Percentiles rank a stretch among this genome's conserved stretches.
Evolutionary conservation across 2,888 invertebrate genomes (phyloP).

Genomic region (Parthenolecanium corni): DNA sequence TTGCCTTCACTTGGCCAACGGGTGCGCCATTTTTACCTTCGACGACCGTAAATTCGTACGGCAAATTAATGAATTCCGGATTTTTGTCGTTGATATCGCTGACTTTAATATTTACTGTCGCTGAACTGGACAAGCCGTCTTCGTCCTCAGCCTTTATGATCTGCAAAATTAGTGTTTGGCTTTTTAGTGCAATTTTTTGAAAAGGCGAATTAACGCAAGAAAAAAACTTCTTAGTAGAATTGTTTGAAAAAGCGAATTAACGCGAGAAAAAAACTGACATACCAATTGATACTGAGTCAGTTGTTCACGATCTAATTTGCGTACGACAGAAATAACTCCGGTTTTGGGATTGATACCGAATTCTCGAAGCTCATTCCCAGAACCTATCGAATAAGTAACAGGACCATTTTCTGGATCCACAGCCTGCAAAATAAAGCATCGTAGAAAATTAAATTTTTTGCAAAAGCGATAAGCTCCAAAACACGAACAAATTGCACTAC

Average conservation of each 20-base stretch:
- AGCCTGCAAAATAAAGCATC: constrained; percentile 50
- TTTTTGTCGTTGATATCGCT: constrained; percentile 88
- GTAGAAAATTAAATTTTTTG: too few species aligned
- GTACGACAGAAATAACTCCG: constrained; percentile 79
- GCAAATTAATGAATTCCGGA: constrained; percentile 71
- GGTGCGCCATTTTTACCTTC: constrained; percentile 50
- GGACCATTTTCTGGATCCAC: constrained; percentile 78
- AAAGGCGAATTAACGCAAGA: not conserved
- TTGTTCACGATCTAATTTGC: constrained; percentile 75
- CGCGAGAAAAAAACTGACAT: constrained; percentile 31
- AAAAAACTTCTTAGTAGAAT: not conserved
- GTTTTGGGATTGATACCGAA: constrained; percentile 73
- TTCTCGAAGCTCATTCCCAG: constrained; percentile 78
- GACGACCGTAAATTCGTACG: constrained; percentile 68
- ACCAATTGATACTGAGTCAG: constrained; percentile 78
- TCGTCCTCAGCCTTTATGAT: constrained; percentile 75
- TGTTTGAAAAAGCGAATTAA: not conserved
- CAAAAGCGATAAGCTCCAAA: too few species aligned
- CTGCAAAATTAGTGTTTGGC: constrained; percentile 40
- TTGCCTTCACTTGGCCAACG: constrained; percentile 72
- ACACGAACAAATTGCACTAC: too few species aligned
- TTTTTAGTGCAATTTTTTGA: not conserved
- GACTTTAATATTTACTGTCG: constrained; percentile 76
- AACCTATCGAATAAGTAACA: constrained; percentile 72
- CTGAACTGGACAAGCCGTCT: constrained; percentile 66